Conservation (phyloP, 30 jellyfish, hydroid and myxozoan species). For the Hydractinia echinata region DNA sequence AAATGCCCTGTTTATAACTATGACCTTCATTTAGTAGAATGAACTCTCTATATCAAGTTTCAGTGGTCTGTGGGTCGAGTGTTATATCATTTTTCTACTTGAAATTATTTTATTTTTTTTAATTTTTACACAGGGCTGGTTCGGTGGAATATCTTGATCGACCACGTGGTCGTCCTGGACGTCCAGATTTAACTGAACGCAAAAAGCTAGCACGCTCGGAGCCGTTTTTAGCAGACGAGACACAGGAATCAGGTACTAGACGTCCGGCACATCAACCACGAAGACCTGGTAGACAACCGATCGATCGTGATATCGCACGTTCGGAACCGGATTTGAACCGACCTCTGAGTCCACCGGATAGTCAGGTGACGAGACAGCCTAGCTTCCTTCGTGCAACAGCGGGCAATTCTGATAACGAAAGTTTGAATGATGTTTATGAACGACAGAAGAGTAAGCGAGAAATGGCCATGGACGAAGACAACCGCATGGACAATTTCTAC, state of each 20-base stretch:
- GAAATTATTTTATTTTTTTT: background rate
- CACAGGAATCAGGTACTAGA: slow-evolving; percentile 36
- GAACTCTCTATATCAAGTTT: no score
- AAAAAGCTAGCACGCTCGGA: slow-evolving; percentile 83
- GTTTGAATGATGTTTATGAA: slow-evolving; percentile 23
- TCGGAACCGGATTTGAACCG: slow-evolving; percentile 78
- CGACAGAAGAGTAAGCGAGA: slow-evolving; percentile 64
- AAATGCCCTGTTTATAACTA: no score
- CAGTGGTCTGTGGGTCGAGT: background rate
- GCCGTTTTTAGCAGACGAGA: slow-evolving; percentile 61
- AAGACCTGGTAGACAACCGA: slow-evolving; percentile 75
- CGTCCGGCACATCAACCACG: slow-evolving; percentile 16
- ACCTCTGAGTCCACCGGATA: slow-evolving; percentile 53
- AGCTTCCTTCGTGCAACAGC: slow-evolving; percentile 87
- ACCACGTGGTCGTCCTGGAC: slow-evolving; percentile 69
- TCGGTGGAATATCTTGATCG: slow-evolving; percentile 87
- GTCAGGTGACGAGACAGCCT: slow-evolving; percentile 78
- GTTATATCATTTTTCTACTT: background rate
- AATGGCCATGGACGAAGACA: slow-evolving; percentile 74
- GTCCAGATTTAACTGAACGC: slow-evolving; percentile 76
- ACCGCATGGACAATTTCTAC: slow-evolving; percentile 51
- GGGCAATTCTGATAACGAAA: slow-evolving; percentile 55
- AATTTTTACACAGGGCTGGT: slow-evolving; percentile 41
- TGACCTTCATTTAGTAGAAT: no score
- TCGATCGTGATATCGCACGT: slow-evolving; percentile 75